These are phyloP conservation scores for Lagodon rhomboides DNA, from an alignment of 2,797 vertebrate species.

Conservation along the genomic window DNA sequence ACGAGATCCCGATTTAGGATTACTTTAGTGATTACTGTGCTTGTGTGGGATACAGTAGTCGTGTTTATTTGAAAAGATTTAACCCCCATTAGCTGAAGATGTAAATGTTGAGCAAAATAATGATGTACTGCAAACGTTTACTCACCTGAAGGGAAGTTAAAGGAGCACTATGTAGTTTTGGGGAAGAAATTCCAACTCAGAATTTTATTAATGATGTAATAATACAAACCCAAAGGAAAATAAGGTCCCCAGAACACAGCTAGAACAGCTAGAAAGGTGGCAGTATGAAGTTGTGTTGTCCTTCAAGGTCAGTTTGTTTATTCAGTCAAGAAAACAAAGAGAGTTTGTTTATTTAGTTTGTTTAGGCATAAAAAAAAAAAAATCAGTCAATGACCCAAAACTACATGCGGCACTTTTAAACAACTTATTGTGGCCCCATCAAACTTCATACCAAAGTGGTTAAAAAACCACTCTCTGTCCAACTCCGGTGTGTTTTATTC, in stretches of 20 bases:
- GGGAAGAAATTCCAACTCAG: too few relatives aligned
- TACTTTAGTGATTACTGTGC: conserved; percentile 40
- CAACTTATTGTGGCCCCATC: neutral
- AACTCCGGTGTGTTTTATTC: conserved; percentile 36
- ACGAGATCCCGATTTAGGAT: conserved; percentile 48
- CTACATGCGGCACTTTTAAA: neutral
- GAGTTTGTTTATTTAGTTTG: too few relatives aligned
- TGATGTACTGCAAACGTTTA: conserved; percentile 16
- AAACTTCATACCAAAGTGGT: conserved; percentile 2
- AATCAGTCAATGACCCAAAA: too few relatives aligned
- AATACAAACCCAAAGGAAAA: too few relatives aligned
- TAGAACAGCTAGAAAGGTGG: too few relatives aligned
- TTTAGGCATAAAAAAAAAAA: too few relatives aligned
- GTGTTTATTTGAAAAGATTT: conserved; percentile 54
- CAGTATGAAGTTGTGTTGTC: too few relatives aligned
- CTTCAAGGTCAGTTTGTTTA: too few relatives aligned
- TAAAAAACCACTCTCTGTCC: conserved; percentile 16
- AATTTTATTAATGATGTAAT: too few relatives aligned
- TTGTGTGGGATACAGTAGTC: conserved; percentile 36
- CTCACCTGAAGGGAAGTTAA: conserved; percentile 1
- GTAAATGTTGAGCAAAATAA: conserved; percentile 2
- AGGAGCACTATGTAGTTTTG: too few relatives aligned
- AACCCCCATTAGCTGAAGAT: conserved; percentile 13
- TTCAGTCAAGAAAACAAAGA: too few relatives aligned
- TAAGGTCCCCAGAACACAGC: too few relatives aligned